These are phyloP conservation scores for Rhinophrynus dorsalis DNA, from an alignment of 2,797 vertebrate genomes.

Conservation along the genomic window DNA sequence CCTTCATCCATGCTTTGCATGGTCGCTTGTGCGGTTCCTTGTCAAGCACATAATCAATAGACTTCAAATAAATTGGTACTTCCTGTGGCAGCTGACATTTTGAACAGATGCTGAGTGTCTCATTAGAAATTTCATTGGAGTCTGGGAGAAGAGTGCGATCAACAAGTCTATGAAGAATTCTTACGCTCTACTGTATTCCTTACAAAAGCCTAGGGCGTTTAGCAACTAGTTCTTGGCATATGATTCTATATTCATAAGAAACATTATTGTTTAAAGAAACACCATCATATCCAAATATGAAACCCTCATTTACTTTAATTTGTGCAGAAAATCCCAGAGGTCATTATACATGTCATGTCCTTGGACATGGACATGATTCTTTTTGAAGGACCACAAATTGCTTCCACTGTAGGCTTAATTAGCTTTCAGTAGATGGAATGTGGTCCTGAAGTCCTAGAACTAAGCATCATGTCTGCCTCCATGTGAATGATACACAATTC, in stretches of 20 bases:
- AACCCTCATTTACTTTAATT: too few species aligned
- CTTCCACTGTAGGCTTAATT: too few species aligned
- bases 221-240: neutral
- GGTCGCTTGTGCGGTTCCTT: conserved; percentile 37
- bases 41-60: conserved; percentile 49
- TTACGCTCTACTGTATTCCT: neutral
- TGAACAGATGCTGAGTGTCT: conserved; percentile 48
- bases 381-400: too few species aligned
- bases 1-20: conserved; percentile 43
- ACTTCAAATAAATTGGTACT: conserved; percentile 49
- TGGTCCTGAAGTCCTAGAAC: too few species aligned
- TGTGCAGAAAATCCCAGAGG: too few species aligned
- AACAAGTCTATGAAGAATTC: conserved; percentile 25
- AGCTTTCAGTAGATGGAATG: too few species aligned
- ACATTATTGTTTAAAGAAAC: neutral
- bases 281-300: too few species aligned
- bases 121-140: conserved; percentile 47
- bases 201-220: neutral
- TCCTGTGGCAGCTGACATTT: conserved; percentile 50
- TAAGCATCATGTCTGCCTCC: too few species aligned
- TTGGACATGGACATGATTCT: too few species aligned
- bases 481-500: too few species aligned
- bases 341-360: too few species aligned
- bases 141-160: conserved; percentile 36
- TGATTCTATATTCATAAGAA: neutral